Evolutionary conservation across 2,888 invertebrate species (phyloP), one percentile per base, ranked within the genome.

Genomic region (Trachelus iudaicus): DNA sequence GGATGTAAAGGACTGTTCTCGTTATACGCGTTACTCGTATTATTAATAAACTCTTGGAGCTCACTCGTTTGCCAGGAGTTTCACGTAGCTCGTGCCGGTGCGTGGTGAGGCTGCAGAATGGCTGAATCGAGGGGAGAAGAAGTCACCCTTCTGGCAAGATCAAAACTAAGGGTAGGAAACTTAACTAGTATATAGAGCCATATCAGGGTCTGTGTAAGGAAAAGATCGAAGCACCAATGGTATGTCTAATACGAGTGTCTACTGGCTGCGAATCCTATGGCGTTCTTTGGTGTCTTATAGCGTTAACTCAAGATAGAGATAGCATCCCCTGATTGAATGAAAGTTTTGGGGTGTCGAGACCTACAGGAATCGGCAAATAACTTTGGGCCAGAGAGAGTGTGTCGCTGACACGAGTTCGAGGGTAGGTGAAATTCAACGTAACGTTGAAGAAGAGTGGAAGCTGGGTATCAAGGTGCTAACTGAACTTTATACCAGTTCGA

Each of bases 331-430:
- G 79, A 79, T 81, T 77, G 81, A 81, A 81, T 79, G 77, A 77
- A 81, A 81, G 79, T 81, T 81, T 81, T 76, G 76, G 75, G 76
- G 75, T 75, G 76, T 69, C 76, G 79, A 35, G 81, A 56, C 76
- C 74, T 73, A 79, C 77, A 56, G 56, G 56, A 56, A 6, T 56
- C 15, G 23, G 56, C 9, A 9, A 56, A 9, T 56, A 56, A 56
- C 56, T 56, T 56, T 9, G 9, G 0, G 1, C 56, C 56, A 23
- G 56, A 9, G 23, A 56, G 56, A 56, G 56, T 23, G 56, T 56
- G 56, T 56, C 56, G 56, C 15, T 56, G 56, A 56, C 56, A 56
- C 56, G 23, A 23, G 23, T 9, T 56, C 56, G 56, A 23, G 23
- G 23, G 2, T 23, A 56, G 56, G 56, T 56, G 56, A 56, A 23